These are phyloP conservation scores for Drosophila mulleri DNA, from an alignment of 2,888 invertebrate species.

Conservation along the genomic window DNA sequence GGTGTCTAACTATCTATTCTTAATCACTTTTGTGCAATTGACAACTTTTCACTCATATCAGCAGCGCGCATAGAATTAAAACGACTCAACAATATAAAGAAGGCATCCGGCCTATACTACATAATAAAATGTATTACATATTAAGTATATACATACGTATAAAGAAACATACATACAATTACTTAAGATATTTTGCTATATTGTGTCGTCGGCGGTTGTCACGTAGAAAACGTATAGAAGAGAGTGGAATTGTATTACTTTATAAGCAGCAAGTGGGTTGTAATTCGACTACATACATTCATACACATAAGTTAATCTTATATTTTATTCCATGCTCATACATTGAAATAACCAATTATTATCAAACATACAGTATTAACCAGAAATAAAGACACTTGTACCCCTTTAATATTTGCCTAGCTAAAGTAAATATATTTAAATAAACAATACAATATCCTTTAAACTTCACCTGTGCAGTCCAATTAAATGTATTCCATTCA, in stretches of 20 bases:
- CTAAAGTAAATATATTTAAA: constrained; percentile 58
- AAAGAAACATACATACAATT: constrained; percentile 28
- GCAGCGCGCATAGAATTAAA: constrained; percentile 65
- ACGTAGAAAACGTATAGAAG: constrained; percentile 6
- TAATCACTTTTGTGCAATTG: constrained; percentile 71
- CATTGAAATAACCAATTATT: constrained; percentile 58
- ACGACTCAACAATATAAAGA: constrained; percentile 31
- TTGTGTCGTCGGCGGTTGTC: constrained; percentile 36
- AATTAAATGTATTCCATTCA: constrained; percentile 54
- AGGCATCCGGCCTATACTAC: constrained; percentile 29
- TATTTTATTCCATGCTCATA: constrained; percentile 62
- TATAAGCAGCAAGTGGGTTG: constrained; percentile 70
- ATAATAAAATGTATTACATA: constrained; percentile 37
- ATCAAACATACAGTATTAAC: constrained; percentile 69
- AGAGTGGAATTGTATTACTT: constrained; percentile 65
- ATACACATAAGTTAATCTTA: constrained; percentile 53
- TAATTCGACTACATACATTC: constrained; percentile 63
- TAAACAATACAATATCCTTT: constrained; percentile 56
- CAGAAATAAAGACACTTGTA: constrained; percentile 63
- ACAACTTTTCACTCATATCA: constrained; percentile 73
- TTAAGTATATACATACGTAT: constrained; percentile 27
- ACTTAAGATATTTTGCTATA: constrained; percentile 49
- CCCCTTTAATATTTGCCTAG: constrained; percentile 60
- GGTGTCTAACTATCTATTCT: constrained; percentile 52
- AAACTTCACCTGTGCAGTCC: constrained; percentile 47